Conservation (phyloP, 1,140 invertebrate genomes). For the Polypedilum pembai region DNA sequence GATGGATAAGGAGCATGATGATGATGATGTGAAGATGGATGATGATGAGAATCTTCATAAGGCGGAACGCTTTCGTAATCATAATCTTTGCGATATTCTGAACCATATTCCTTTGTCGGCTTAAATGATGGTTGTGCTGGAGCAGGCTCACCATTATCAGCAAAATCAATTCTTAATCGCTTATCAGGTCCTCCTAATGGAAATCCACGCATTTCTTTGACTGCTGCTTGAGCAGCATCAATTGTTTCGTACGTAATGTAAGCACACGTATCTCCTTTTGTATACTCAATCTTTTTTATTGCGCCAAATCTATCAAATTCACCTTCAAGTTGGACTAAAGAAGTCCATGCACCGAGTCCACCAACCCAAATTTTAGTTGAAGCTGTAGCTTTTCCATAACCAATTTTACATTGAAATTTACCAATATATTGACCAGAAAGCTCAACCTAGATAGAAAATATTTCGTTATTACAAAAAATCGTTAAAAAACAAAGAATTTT, state of each 20-base stretch:
- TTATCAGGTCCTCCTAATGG: constrained; percentile 84
- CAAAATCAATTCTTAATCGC: constrained; percentile 85
- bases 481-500: too few species aligned
- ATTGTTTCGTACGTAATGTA: constrained; percentile 96
- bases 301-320: constrained; percentile 99
- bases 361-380: constrained; percentile 97
- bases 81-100: constrained; percentile 48
- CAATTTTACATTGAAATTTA: constrained; percentile 98
- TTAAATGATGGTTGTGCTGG: constrained; percentile 50
- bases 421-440: constrained; percentile 96
- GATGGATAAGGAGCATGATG: constrained; percentile 41
- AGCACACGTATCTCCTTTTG: constrained; percentile 85
- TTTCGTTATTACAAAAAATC: too few species aligned
- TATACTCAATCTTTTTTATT: constrained; percentile 95
- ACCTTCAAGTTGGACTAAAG: constrained; percentile 78
- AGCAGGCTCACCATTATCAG: constrained; percentile 63
- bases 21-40: constrained; percentile 40
- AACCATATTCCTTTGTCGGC: constrained; percentile 49
- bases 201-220: constrained; percentile 94
- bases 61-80: constrained; percentile 46
- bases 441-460: constrained; percentile 45
- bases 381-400: constrained; percentile 96
- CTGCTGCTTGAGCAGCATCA: constrained; percentile 90
- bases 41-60: constrained; percentile 37
- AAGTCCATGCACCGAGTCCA: constrained; percentile 92